Conservation (phyloP, 2,113 vertebrate species). For the Zonotrichia leucophrys region DNA sequence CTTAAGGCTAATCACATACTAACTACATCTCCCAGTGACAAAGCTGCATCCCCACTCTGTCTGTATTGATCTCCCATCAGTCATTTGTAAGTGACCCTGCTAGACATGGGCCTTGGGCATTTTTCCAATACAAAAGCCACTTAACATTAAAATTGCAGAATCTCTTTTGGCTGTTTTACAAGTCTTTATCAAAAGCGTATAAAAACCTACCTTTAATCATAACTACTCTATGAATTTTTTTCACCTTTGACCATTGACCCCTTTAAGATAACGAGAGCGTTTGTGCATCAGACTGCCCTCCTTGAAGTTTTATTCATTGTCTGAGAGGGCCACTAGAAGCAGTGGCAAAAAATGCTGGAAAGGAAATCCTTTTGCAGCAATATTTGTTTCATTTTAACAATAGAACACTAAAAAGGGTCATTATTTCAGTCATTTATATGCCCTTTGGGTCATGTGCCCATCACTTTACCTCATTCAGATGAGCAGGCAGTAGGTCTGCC, state of each 20-base stretch:
- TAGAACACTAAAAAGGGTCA: not conserved
- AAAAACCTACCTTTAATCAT: slow-evolving; percentile 54
- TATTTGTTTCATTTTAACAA: slow-evolving; percentile 6
- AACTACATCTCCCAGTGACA: slow-evolving; percentile 81
- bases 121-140: slow-evolving; percentile 84
- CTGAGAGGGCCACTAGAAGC: not conserved
- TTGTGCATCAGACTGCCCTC: not conserved
- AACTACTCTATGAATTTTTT: slow-evolving; percentile 53
- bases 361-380: not conserved
- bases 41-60: slow-evolving; percentile 79
- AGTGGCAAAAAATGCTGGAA: not conserved
- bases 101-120: slow-evolving; percentile 82
- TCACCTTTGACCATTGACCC: slow-evolving; percentile 48
- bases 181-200: slow-evolving; percentile 62
- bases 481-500: not conserved
- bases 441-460: not conserved
- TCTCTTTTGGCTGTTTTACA: slow-evolving; percentile 57
- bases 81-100: slow-evolving; percentile 83
- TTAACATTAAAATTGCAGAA: slow-evolving; percentile 83
- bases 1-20: slow-evolving; percentile 73
- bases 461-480: not conserved
- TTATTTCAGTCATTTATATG: not conserved
- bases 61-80: slow-evolving; percentile 85
- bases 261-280: not conserved
- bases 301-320: slow-evolving; percentile 1